Base-by-base conservation (phyloP, 2,113 vertebrate species). In the Pithys albifrons region DNA sequence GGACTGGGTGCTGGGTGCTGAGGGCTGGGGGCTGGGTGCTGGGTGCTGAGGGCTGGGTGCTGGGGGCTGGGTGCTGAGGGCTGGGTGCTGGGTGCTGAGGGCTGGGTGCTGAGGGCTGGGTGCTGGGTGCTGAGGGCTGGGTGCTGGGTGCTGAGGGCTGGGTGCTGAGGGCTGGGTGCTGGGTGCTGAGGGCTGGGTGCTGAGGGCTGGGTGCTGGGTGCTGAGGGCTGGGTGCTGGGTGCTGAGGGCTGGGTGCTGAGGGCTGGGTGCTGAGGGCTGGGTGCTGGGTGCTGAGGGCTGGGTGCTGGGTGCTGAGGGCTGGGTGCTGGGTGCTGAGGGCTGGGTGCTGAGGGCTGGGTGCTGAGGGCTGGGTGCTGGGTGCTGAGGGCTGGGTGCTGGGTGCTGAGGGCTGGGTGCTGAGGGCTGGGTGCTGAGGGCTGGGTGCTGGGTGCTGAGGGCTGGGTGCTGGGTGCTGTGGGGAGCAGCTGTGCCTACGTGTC, bases 401-500 rank as follows among this genome's bases (percentile, higher is more conserved):
- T 39, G 39, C 39, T 39, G 39, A 39, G 39, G 39, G 39, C 39
- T 39, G 39, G 39, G 39, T 9, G 39, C 39, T 39, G 39, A 9
- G 39, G 11, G 39, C 39, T 39, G 39, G 39, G 39, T 39, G 39
- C 39, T 39, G 39, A 39, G 39, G 39, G 39, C 39, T 39, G 39
- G 39, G 39, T 39, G 39, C 39, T 39, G 39, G 11, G 39, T 11
- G 46, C 66, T 39, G 74, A 51, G 74, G 88, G 75, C 57, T 76
- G 93, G 55, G 75, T 80, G 76, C 54, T 77, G 93, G 57, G 28
- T 70, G 48, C 80, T 59, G 89, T 2, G 25, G 80, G 22, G 66
- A 62, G 78, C 90, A 91, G 93, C 89, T 94, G 81, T 51, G 1
- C 93, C 89, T 96, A 88, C 85, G 86, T 93, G 92, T 51, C 66